Conservation (phyloP, 2,113 vertebrate genomes). For the Thomomys bottae region DNA sequence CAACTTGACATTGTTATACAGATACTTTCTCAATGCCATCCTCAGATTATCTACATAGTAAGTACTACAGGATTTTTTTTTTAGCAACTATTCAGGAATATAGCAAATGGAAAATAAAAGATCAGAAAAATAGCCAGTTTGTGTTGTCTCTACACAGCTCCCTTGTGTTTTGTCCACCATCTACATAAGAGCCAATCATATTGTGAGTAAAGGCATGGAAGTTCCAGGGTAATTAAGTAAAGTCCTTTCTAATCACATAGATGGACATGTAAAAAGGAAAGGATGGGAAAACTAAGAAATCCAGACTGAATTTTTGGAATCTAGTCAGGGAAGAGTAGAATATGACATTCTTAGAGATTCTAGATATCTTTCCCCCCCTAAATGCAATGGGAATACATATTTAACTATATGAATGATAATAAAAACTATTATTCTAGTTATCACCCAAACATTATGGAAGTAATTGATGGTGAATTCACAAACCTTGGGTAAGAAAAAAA, state of each 20-base stretch:
- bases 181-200: constrained; percentile 45
- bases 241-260: constrained; percentile 2
- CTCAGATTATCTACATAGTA: neutral
- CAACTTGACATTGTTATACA: neutral
- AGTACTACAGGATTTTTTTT: neutral
- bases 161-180: neutral
- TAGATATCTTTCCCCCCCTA: neutral
- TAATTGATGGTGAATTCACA: neutral
- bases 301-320: neutral
- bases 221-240: neutral
- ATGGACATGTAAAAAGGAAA: neutral
- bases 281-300: constrained; percentile 15
- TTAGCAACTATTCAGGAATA: neutral
- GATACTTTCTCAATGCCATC: neutral
- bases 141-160: neutral
- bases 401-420: no score
- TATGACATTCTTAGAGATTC: neutral
- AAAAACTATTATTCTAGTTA: neutral
- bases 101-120: neutral
- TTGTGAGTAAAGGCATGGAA: constrained; percentile 36
- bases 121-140: neutral
- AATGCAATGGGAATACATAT: neutral
- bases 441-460: neutral
- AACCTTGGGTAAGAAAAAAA: neutral
- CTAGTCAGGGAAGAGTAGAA: neutral